A percentile compares a stretch with the other conserved stretches of the same genome.
phyloP scores from a whole-genome alignment of 2,797 vertebrate species.

The Potorous gilbertii region DNA sequence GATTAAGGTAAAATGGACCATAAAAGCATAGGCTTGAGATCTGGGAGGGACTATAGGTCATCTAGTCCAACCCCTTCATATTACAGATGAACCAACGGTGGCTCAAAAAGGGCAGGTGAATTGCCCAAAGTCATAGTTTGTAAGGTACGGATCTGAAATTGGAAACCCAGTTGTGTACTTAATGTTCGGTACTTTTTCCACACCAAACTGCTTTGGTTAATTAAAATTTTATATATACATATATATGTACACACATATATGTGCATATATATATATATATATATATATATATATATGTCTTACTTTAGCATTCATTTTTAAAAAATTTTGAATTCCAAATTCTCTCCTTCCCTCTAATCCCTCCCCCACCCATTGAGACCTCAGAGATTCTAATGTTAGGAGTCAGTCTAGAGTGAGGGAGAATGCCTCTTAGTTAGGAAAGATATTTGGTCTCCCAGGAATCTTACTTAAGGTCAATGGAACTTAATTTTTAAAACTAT shows the following conservation, averaged over 20 bases:
- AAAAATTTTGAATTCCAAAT: neutral
- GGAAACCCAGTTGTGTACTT: neutral
- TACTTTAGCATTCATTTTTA: neutral
- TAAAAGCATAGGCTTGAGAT: neutral
- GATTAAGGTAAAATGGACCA: neutral
- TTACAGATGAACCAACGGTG: neutral
- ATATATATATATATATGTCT: neutral
- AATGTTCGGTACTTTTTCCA: neutral
- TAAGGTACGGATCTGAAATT: neutral
- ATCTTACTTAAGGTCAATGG: conserved; percentile 23
- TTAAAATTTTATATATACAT: neutral
- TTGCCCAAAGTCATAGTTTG: neutral
- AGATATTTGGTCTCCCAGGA: conserved; percentile 4
- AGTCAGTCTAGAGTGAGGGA: neutral
- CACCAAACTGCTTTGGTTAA: neutral
- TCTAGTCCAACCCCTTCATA: neutral
- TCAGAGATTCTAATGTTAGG: neutral
- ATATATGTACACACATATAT: neutral
- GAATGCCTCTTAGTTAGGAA: neutral
- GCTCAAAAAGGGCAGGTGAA: neutral
- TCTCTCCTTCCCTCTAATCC: neutral
- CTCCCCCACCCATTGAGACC: neutral
- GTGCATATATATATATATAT: no score
- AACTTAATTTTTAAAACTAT: conserved; percentile 42
- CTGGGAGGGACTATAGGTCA: neutral